Evolutionary conservation across 1,140 invertebrate genomes (phyloP), one percentile per base, ranked within the genome.

Genomic region (Mycetomoellerius zeteki): DNA sequence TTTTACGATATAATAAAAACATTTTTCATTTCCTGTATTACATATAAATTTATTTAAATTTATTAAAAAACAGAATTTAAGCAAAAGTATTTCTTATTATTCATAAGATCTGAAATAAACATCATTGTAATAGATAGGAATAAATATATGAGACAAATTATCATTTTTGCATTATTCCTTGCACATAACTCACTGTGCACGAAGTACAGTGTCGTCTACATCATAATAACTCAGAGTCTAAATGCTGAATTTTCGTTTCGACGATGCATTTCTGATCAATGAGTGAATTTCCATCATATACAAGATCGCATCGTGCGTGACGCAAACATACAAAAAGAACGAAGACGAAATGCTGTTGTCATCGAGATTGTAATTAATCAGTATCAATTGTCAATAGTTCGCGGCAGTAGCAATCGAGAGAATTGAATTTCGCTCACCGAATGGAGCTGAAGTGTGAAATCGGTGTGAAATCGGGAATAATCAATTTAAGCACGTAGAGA

Each of bases 191-290:
- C 43, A 47, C 19, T 12, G 0, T 37, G 27, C 67, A 12, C 27
- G 5, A 62, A 19, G 6, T 16, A 33, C 71, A 71, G 80, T 80
- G 73, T 80, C 50, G 12, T 1, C 47, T 47, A 37, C 24, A 62
- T 33, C 75, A 81, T 78, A 88, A 88, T 86, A 81, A 87, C 33
- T 87, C 52, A 24, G 47, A 65, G n/a, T 67, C 33, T 62, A 56
- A 86, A 77, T 76, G 37, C 43, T 47, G 50, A 2, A 30, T 73
- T 64, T 27, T 73, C 37, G 8, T 58, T 21, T 52, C 43, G 1
- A 37, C n/a, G 37, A 72, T 60, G 54, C 69, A 73, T 6, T 84
- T 73, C 54, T n/a, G 37, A 60, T 43, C 67, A 30, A 73, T 30
- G 69, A 3, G 10, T 30, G 69, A 3, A 5, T 80, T 67, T 12